These are phyloP conservation scores for Eleutherodactylus coqui DNA, from an alignment of 2,797 vertebrate species.

Conservation along the genomic window DNA sequence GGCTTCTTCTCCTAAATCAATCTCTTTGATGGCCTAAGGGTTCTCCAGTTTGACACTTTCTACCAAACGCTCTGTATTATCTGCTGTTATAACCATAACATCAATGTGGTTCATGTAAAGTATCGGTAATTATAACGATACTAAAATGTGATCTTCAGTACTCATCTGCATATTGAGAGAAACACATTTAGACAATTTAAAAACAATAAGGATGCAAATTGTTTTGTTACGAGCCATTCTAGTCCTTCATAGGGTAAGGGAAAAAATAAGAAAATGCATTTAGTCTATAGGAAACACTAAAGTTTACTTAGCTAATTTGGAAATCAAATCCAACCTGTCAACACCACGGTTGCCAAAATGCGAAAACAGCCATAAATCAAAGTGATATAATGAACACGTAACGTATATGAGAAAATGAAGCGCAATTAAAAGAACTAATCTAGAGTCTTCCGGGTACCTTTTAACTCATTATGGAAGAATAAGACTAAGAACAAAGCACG, in stretches of 20 bases:
- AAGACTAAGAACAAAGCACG: constrained; percentile 49
- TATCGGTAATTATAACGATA: constrained; percentile 18
- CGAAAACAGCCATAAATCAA: constrained; percentile 44
- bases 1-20: not conserved
- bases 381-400: constrained; percentile 52
- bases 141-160: constrained; percentile 28
- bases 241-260: not conserved
- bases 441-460: constrained; percentile 37
- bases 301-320: constrained; percentile 58
- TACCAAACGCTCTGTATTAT: not conserved
- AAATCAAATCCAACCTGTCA: constrained; percentile 27
- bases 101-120: constrained; percentile 20
- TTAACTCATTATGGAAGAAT: constrained; percentile 55
- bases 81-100: not conserved
- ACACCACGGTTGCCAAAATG: constrained; percentile 2
- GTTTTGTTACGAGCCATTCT: constrained; percentile 18
- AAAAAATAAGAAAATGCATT: constrained; percentile 13
- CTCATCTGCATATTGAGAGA: constrained; percentile 31
- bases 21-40: not conserved
- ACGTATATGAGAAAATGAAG: constrained; percentile 43
- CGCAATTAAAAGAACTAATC: constrained; percentile 43
- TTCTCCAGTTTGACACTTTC: not conserved
- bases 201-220: constrained; percentile 42
- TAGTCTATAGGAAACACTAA: constrained; percentile 16
- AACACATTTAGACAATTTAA: constrained; percentile 32